Evolutionary conservation across 2,888 invertebrate genomes (phyloP).

Genomic region (Tryphoninae sp.): DNA sequence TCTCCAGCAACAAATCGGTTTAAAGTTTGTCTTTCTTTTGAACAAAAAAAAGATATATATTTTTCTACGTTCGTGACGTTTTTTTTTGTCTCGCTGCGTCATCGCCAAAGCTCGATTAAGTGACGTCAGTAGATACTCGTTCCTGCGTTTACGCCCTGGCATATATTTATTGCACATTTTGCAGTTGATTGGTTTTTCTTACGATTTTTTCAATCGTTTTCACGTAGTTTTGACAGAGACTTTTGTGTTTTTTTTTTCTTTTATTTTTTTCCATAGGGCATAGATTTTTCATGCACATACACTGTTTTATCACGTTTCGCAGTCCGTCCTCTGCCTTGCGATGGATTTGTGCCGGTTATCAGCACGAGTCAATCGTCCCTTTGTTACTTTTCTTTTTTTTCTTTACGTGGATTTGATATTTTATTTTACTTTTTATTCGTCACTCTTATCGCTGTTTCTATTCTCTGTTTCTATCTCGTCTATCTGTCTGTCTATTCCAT

Average conservation of each 20-base stretch:
- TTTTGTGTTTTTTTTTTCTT: conserved; percentile 25
- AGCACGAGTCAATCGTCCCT: conserved; percentile 48
- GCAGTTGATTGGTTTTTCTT: conserved; percentile 43
- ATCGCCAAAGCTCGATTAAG: conserved; percentile 39
- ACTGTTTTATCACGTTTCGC: conserved; percentile 40
- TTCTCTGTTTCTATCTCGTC: conserved; percentile 48
- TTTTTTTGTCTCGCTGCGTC: conserved; percentile 41
- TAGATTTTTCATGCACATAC: conserved; percentile 41
- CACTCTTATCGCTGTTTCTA: conserved; percentile 51
- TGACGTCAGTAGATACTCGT: conserved; percentile 57
- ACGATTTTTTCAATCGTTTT: conserved; percentile 17
- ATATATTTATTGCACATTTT: conserved; percentile 35
- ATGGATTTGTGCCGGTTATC: conserved; percentile 53
- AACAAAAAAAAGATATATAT: conserved; percentile 6
- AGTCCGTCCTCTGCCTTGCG: conserved; percentile 54
- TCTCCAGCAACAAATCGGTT: conserved; percentile 42
- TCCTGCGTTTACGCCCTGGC: conserved; percentile 54
- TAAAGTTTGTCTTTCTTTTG: conserved; percentile 49
- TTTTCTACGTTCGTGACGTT: conserved; percentile 37
- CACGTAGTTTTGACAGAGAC: conserved; percentile 43
- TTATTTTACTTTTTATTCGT: conserved; percentile 33
- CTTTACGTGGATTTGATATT: conserved; percentile 42
- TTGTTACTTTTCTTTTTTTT: conserved; percentile 34
- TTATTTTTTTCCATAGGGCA: conserved; percentile 35
- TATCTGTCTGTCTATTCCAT: conserved; percentile 42